Evolutionary conservation across 2,888 invertebrate genomes (phyloP).

Genomic region (Agrotis segetum): DNA sequence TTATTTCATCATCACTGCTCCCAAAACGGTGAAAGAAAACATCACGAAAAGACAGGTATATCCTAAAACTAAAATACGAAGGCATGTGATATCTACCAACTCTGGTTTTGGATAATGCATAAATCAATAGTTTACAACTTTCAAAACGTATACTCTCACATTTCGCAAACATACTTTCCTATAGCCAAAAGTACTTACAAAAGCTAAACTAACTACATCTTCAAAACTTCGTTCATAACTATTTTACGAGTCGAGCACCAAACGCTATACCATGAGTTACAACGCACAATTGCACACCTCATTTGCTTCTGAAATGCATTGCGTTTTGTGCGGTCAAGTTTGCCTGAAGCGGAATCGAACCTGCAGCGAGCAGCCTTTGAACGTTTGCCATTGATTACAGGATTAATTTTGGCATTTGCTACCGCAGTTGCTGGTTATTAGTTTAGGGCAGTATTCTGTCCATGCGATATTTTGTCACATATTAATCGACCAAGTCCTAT

Average conservation of each 20-base stretch:
- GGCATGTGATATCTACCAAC: no score
- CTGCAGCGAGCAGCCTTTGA: conserved; percentile 44
- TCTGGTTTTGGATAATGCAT: no score
- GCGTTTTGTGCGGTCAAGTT: conserved; percentile 47
- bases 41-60: no score
- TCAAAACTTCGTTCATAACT: conserved; percentile 29
- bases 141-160: background rate
- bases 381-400: conserved; percentile 23
- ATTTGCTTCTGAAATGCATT: conserved; percentile 69
- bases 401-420: conserved; percentile 28
- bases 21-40: no score
- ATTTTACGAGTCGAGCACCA: conserved; percentile 20
- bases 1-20: no score
- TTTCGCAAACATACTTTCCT: background rate
- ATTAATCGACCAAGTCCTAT: background rate
- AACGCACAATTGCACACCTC: conserved; percentile 59
- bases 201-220: conserved; percentile 12
- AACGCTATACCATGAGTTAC: conserved; percentile 32
- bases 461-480: fast-evolving
- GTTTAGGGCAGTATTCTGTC: background rate
- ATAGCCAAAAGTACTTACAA: background rate
- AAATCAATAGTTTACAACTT: background rate
- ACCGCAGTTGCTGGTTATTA: conserved; percentile 21
- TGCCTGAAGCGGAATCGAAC: conserved; percentile 44
- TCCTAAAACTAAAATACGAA: no score